Percentiles rank a stretch among this genome's conserved stretches.
Conservation (phyloP, 2,888 invertebrate genomes). For the Rhimphoctona megacephalus region DNA sequence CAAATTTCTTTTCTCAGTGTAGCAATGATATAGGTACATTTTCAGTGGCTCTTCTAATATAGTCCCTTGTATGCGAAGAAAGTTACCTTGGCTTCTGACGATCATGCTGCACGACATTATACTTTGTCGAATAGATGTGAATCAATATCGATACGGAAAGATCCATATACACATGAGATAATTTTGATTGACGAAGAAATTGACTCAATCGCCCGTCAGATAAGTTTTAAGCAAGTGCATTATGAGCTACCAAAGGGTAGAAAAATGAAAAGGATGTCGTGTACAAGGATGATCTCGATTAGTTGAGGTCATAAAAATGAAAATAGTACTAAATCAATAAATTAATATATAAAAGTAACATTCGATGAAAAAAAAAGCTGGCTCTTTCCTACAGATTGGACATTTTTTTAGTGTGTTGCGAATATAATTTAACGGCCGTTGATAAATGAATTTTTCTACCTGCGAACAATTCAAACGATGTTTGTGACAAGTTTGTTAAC, state of each 20-base stretch:
- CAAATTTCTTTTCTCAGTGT: no score
- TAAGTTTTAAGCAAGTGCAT: neutral
- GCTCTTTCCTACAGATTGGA: no score
- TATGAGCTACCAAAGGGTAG: neutral
- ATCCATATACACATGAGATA: neutral
- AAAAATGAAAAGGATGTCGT: neutral
- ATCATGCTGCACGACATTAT: neutral
- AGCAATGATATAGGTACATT: no score
- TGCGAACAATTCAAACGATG: neutral
- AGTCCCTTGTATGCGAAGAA: neutral
- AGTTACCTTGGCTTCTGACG: neutral
- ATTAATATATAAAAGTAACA: neutral
- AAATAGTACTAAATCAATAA: neutral
- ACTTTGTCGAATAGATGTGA: neutral
- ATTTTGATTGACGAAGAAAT: constrained; percentile 4
- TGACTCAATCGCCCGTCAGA: neutral
- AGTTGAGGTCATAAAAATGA: neutral
- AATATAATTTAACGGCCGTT: no score
- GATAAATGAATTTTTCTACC: neutral
- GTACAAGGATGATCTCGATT: neutral
- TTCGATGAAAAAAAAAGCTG: neutral
- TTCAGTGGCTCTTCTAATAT: neutral
- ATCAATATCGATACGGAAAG: neutral
- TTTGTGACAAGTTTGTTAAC: neutral
- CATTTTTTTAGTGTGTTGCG: no score